Conservation (phyloP, 2,797 vertebrate genomes). For the Antennarius maculatus region DNA sequence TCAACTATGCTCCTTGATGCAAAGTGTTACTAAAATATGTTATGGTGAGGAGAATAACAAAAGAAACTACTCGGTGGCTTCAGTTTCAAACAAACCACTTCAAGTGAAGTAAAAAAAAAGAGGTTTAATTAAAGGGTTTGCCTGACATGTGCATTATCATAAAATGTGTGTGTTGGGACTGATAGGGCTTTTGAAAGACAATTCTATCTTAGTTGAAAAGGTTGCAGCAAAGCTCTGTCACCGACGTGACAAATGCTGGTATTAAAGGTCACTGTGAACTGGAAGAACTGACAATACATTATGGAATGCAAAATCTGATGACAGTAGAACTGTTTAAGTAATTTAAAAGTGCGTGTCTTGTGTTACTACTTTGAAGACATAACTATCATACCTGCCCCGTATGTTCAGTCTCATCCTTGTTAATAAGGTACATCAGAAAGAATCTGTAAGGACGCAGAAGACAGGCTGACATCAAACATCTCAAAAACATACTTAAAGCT, state of each 20-base stretch:
- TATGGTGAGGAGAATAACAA: neutral
- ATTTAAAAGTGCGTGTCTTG: conserved; percentile 5
- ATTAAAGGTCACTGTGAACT: conserved; percentile 47
- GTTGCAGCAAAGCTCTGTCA: conserved; percentile 52
- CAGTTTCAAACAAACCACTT: neutral
- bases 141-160: conserved; percentile 42
- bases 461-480: conserved; percentile 14
- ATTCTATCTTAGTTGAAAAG: conserved; percentile 50
- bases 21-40: neutral
- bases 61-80: conserved; percentile 13
- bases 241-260: conserved; percentile 29
- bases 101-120: conserved; percentile 1
- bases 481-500: neutral
- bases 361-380: conserved; percentile 21
- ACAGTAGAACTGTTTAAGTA: conserved; percentile 8
- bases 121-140: conserved; percentile 23
- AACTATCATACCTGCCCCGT: conserved; percentile 78
- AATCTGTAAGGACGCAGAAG: conserved; percentile 71
- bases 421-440: conserved; percentile 85
- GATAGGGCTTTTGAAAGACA: conserved; percentile 45
- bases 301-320: conserved; percentile 20
- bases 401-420: conserved; percentile 84
- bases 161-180: conserved; percentile 25
- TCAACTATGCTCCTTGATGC: neutral
- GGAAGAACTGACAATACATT: conserved; percentile 13